Evolutionary conservation across 2,888 invertebrate species (phyloP).

Genomic region (Oligia strigilis): DNA sequence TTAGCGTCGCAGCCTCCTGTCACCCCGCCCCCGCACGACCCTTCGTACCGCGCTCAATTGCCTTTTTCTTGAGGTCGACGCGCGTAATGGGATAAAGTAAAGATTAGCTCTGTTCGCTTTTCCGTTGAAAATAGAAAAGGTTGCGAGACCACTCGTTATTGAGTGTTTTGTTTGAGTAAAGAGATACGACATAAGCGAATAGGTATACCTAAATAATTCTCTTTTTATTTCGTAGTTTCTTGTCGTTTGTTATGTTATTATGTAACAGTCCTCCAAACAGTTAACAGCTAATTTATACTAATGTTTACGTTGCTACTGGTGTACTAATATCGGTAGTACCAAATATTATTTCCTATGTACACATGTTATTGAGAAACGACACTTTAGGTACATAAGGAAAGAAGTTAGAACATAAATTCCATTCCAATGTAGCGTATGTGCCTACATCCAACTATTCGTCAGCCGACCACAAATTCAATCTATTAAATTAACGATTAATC

Average conservation of each 20-base stretch:
- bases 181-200: conserved; percentile 41
- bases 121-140: conserved; percentile 82
- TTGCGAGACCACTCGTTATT: conserved; percentile 74
- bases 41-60: conserved; percentile 83
- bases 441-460: conserved; percentile 65
- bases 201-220: conserved; percentile 21
- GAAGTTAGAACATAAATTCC: conserved; percentile 36
- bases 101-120: conserved; percentile 87
- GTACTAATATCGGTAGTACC: conserved; percentile 39
- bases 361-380: conserved; percentile 9
- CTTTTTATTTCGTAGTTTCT: conserved; percentile 25
- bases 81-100: conserved; percentile 87
- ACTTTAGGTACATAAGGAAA: conserved; percentile 26
- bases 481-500: conserved; percentile 85
- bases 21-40: conserved; percentile 66
- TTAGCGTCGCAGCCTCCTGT: conserved; percentile 73
- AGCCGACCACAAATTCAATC: conserved; percentile 79
- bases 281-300: conserved; percentile 43
- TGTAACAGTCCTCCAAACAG: conserved; percentile 22
- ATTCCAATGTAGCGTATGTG: conserved; percentile 35
- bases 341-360: conserved; percentile 25
- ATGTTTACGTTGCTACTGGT: conserved; percentile 29
- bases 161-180: conserved; percentile 66
- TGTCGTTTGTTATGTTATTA: conserved; percentile 24
- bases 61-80: conserved; percentile 88